phyloP scores from a whole-genome alignment of 2,797 vertebrate genomes.

The Pelochelys cantorii region DNA sequence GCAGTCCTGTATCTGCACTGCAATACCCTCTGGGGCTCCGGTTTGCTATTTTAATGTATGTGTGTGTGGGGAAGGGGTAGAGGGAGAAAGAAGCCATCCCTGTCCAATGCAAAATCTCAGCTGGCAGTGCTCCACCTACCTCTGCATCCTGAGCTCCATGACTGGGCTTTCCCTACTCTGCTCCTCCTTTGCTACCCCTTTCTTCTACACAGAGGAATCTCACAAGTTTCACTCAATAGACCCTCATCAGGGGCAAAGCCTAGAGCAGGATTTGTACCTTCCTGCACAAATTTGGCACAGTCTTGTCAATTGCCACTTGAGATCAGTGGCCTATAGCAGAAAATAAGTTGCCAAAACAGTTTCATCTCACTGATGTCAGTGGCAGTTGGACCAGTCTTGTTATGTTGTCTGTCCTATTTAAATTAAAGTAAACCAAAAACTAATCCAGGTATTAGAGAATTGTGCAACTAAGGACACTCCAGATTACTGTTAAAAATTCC shows the following conservation, averaged over 20 bases:
- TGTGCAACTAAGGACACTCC: neutral
- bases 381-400: neutral
- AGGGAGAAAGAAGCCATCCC: neutral
- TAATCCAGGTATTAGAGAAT: neutral
- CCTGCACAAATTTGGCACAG: neutral
- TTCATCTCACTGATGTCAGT: neutral
- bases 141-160: fast-evolving
- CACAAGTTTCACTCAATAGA: neutral
- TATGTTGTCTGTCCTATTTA: neutral
- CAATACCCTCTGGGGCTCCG: neutral
- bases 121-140: neutral
- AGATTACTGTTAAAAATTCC: neutral
- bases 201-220: neutral
- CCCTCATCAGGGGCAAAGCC: neutral
- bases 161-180: neutral
- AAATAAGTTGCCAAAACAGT: neutral
- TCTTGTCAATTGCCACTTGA: neutral
- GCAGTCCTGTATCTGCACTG: neutral
- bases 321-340: neutral
- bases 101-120: fast-evolving
- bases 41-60: neutral
- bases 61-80: neutral
- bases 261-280: too few species aligned
- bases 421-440: neutral
- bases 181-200: neutral